Evolutionary conservation across 2,113 vertebrate species (phyloP).

Genomic region (Ariopsis seemanni): DNA sequence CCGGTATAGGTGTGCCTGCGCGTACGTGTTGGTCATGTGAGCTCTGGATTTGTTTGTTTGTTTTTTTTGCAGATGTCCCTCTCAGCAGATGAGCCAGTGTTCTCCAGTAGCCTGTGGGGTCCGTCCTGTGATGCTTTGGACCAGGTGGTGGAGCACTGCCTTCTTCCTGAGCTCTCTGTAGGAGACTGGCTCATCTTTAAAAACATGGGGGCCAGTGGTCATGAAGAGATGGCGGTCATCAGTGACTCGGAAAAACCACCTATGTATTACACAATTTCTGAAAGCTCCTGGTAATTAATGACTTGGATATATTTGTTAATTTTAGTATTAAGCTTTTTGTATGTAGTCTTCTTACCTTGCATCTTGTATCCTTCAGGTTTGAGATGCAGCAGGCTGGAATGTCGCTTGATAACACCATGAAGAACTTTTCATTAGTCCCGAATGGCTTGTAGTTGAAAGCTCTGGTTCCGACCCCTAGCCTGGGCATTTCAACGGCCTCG

Average conservation of each 20-base stretch:
- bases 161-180: constrained; percentile 89
- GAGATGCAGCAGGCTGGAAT: constrained; percentile 92
- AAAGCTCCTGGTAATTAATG: constrained; percentile 84
- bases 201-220: constrained; percentile 87
- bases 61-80: constrained; percentile 57
- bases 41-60: constrained; percentile 5
- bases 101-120: constrained; percentile 93
- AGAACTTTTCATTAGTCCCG: constrained; percentile 88
- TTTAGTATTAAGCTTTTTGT: not conserved
- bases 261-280: constrained; percentile 90
- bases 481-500: constrained; percentile 34
- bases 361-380: constrained; percentile 73
- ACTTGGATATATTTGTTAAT: not conserved
- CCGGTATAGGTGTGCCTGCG: too few species aligned
- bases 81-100: constrained; percentile 79
- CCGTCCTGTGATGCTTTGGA: constrained; percentile 93
- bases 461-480: constrained; percentile 71
- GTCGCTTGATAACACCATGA: constrained; percentile 85
- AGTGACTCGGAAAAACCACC: constrained; percentile 79
- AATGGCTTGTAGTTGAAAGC: constrained; percentile 83
- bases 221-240: constrained; percentile 79
- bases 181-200: constrained; percentile 96
- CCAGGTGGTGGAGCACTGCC: constrained; percentile 90
- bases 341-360: not conserved
- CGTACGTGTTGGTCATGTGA: not conserved